These are phyloP conservation scores for Drosophila mauritiana DNA, from an alignment of 1,140 invertebrate species.

Conservation along the genomic window DNA sequence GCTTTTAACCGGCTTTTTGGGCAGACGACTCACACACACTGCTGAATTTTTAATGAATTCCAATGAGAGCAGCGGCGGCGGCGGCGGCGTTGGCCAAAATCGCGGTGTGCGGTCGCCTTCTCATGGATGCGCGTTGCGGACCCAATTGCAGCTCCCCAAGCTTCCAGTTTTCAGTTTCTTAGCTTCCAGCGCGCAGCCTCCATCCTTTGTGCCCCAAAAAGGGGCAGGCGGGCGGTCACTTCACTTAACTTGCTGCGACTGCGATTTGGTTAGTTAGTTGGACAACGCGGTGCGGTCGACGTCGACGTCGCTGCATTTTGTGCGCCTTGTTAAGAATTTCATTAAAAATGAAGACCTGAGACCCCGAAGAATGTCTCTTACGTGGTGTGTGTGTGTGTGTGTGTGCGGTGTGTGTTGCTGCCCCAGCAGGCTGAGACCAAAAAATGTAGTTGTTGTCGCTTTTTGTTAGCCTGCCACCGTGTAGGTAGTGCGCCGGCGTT, in stretches of 20 bases:
- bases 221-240: conserved; percentile 73
- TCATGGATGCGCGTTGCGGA: conserved; percentile 45
- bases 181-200: conserved; percentile 13
- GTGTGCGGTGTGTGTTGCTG: conserved; percentile 21
- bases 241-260: conserved; percentile 68
- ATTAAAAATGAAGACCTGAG: conserved; percentile 84
- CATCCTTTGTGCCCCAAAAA: conserved; percentile 45
- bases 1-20: conserved; percentile 76
- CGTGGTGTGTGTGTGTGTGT: conserved; percentile 6
- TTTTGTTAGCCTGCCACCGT: conserved; percentile 79
- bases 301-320: conserved; percentile 69
- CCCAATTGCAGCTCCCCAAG: conserved; percentile 56
- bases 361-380: conserved; percentile 77
- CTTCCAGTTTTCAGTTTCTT: conserved; percentile 6
- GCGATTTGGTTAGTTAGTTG: conserved; percentile 80
- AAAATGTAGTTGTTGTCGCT: conserved; percentile 81
- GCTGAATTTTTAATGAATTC: conserved; percentile 84
- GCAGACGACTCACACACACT: conserved; percentile 67
- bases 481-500: conserved; percentile 77
- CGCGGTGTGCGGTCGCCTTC: conserved; percentile 79
- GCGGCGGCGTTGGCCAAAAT: conserved; percentile 55
- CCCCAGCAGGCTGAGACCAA: conserved; percentile 61
- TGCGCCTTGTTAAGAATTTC: conserved; percentile 84
- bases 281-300: conserved; percentile 36
- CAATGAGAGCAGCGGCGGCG: conserved; percentile 64